A percentile compares a stretch with the other conserved stretches of the same genome.
Conservation (phyloP, 2,113 vertebrate species). For the Oncorhynchus kisutch region DNA sequence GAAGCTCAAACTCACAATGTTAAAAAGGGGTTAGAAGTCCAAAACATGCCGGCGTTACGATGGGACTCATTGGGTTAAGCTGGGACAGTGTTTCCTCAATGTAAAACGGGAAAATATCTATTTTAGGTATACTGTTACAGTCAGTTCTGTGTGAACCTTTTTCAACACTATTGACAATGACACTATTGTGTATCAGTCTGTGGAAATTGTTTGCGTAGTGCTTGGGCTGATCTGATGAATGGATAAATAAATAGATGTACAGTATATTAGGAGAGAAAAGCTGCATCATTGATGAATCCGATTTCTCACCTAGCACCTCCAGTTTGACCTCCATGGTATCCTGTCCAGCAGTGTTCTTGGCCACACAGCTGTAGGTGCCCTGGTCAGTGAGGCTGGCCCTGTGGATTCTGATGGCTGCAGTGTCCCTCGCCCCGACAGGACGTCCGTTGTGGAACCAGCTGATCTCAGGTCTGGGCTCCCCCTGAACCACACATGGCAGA, state of each 20-base stretch:
- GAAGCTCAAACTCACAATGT: no score
- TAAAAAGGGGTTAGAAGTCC: no score
- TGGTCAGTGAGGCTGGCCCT: conserved; percentile 61
- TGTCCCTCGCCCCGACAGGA: conserved; percentile 62
- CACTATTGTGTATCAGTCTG: not conserved
- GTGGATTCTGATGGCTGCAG: conserved; percentile 61
- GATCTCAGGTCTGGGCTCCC: conserved; percentile 74
- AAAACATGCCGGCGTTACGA: no score
- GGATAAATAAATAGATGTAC: not conserved
- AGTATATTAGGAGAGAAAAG: not conserved
- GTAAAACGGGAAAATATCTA: not conserved
- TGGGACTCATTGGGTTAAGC: not conserved
- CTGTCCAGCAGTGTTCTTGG: conserved; percentile 73
- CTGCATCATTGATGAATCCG: not conserved
- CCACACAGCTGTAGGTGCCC: conserved; percentile 79
- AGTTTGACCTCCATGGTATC: conserved; percentile 73
- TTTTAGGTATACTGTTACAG: no score
- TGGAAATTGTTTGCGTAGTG: no score
- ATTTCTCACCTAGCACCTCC: conserved; percentile 73
- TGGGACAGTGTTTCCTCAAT: not conserved
- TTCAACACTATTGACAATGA: not conserved
- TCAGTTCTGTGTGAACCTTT: not conserved
- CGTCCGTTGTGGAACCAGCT: conserved; percentile 79
- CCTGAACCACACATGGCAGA: conserved; percentile 80
- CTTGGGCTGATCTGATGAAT: not conserved